A percentile compares a stretch with the other conserved stretches of the same genome.
phyloP scores from a whole-genome alignment of 2,797 vertebrate genomes.

The Enteromius paludinosus region DNA sequence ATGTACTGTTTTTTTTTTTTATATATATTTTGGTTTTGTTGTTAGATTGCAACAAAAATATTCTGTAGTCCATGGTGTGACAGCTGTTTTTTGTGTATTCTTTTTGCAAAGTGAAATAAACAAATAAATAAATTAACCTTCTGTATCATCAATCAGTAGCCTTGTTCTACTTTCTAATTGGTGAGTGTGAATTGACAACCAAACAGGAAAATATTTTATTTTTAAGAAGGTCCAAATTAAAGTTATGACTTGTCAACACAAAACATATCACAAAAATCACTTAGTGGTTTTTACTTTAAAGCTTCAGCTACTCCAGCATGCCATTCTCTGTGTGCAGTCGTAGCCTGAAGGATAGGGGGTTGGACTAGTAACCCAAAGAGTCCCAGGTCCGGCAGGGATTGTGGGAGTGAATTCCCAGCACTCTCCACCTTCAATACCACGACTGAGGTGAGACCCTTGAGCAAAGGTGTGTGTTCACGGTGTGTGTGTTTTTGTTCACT shows the following conservation, averaged over 20 bases:
- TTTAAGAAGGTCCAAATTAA: not conserved
- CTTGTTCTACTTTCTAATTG: not conserved
- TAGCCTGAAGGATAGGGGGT: too few relatives aligned
- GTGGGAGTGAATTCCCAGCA: too few relatives aligned
- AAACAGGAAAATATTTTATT: not conserved
- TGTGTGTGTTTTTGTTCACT: too few relatives aligned
- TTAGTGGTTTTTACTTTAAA: not conserved
- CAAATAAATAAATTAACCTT: not conserved
- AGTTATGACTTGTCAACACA: not conserved
- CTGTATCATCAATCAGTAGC: not conserved
- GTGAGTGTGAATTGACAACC: not conserved
- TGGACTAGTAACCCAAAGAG: too few relatives aligned
- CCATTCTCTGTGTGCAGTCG: too few relatives aligned
- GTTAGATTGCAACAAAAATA: conserved; percentile 7
- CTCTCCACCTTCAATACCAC: too few relatives aligned
- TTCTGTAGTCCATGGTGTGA: conserved; percentile 27
- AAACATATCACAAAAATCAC: not conserved
- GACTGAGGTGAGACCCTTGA: too few relatives aligned
- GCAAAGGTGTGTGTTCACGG: too few relatives aligned
- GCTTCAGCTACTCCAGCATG: not conserved
- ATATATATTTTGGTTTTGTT: not conserved
- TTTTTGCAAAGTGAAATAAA: conserved; percentile 10
- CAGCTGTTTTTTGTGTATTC: not conserved
- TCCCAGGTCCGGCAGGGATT: too few relatives aligned
- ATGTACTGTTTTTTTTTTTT: not conserved